Evolutionary conservation across 1,140 invertebrate species (phyloP), one percentile per base, ranked within the genome.

Genomic region (Pomacea maculata): DNA sequence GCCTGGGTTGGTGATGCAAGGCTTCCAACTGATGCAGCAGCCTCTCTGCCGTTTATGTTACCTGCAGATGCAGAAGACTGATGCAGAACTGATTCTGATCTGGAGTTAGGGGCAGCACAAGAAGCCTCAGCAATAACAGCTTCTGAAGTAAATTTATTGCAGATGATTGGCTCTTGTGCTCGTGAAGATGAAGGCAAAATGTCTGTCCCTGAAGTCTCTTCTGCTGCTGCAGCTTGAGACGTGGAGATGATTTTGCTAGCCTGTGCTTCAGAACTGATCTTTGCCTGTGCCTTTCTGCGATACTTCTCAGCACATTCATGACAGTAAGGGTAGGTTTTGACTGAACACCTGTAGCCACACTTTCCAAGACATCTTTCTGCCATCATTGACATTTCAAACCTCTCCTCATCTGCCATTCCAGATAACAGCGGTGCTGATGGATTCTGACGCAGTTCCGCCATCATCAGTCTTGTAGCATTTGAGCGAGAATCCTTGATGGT

Each of bases 291-390:
- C 7, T 65, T 21, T 34, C 73, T 73, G 45, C 64, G 65, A 55
- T 45, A 55, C 52, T 61, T 83, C 68, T 75, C 68, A 45, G 54
- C 80, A 68, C 87, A 88, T 21, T 83, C 83, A 81, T 88, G 86
- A 75, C 89, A 90, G 75, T 84, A 88, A 61, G 89, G 89, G 57
- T 71, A 85, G 29, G 87, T 90, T 34, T 86, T 76, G 17, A 72
- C 79, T 0, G 89, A 88, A 25, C 85, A 85, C 34, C 79, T 82
- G 72, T 85, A 87, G 19, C 84, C 83, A 85, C 89, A 90, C 34
- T 75, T 70, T 61, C 73, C 78, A 29, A 76, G 70, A 68, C 84
- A 85, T 21, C 80, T 72, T 57, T 84, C 83, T 9, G 68, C 70
- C 83, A 86, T 83, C 83, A 85, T 84, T 21, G 85, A 85, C 76